Evolutionary conservation across 2,113 vertebrate species (phyloP).

Genomic region (Ictalurus furcatus): DNA sequence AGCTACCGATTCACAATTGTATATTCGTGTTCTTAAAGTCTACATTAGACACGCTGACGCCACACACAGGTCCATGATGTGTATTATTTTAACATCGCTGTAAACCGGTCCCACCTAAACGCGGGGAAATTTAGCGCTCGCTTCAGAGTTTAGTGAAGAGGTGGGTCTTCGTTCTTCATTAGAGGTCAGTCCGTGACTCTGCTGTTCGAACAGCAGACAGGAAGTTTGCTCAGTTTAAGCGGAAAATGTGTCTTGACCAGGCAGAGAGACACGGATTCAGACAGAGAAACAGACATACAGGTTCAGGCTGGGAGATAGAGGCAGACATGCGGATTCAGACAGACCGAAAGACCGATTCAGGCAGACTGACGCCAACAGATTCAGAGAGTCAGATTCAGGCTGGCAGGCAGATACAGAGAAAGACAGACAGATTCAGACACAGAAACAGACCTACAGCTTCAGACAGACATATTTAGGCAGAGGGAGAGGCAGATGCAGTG

Average conservation of each 20-base stretch:
- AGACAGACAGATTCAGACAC: not conserved
- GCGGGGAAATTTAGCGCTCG: not conserved
- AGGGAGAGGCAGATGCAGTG: not conserved
- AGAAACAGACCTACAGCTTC: not conserved
- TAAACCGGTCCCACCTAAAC: not conserved
- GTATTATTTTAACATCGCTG: not conserved
- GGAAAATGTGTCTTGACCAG: not conserved
- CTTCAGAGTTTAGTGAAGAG: not conserved
- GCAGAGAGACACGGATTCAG: not conserved
- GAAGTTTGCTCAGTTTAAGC: not conserved
- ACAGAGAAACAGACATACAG: not conserved
- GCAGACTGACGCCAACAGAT: not conserved
- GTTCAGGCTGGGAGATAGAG: no score
- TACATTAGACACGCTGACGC: not conserved
- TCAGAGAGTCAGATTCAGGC: not conserved
- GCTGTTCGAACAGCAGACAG: not conserved
- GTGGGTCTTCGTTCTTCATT: not conserved
- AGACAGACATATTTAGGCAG: not conserved
- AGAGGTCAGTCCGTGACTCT: not conserved
- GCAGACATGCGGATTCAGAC: not conserved
- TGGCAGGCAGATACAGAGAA: not conserved
- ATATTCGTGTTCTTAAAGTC: not conserved
- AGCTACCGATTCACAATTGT: not conserved
- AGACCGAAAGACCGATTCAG: not conserved
- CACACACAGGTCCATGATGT: not conserved